Percentiles rank a stretch among this genome's conserved stretches.
Evolutionary conservation across 2,888 invertebrate genomes (phyloP).

Genomic region (Netelia melanura): DNA sequence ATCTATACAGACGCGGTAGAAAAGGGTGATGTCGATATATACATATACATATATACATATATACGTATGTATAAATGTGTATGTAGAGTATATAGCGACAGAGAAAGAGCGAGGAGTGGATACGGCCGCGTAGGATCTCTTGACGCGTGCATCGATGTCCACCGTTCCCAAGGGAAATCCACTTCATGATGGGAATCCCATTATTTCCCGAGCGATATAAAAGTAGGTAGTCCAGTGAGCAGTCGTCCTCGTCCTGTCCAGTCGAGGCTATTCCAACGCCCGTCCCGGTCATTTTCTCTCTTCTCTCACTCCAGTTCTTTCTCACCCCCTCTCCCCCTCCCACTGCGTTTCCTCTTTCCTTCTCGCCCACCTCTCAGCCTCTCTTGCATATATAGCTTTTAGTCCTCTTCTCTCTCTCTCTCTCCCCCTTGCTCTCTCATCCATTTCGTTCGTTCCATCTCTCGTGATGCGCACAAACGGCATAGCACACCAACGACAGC

Average conservation of each 20-base stretch:
- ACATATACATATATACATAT: constrained; percentile 28
- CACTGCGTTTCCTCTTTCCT: constrained; percentile 54
- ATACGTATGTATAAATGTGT: background rate
- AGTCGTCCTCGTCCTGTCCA: constrained; percentile 74
- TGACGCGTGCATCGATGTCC: constrained; percentile 80
- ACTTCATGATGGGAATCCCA: constrained; percentile 85
- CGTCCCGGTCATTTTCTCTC: constrained; percentile 66
- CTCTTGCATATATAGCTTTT: constrained; percentile 36
- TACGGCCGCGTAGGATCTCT: constrained; percentile 79
- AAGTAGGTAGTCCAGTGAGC: constrained; percentile 78
- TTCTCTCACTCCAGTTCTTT: constrained; percentile 38
- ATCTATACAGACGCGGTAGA: constrained; percentile 51
- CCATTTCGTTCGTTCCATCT: constrained; percentile 57
- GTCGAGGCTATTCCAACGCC: constrained; percentile 71
- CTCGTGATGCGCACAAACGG: constrained; percentile 46
- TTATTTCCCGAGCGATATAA: constrained; percentile 80
- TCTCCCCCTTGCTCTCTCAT: constrained; percentile 27
- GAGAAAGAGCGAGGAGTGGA: constrained; percentile 49
- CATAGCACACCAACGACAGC: constrained; percentile 53
- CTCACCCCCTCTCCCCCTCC: constrained; percentile 58
- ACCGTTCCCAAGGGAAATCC: constrained; percentile 84
- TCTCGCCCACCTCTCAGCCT: constrained; percentile 16
- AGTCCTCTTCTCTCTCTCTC: constrained; percentile 38
- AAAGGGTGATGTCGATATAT: constrained; percentile 70
- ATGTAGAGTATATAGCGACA: constrained; percentile 14